Conservation (phyloP, 2,888 invertebrate genomes). For the Agrotis puta region DNA sequence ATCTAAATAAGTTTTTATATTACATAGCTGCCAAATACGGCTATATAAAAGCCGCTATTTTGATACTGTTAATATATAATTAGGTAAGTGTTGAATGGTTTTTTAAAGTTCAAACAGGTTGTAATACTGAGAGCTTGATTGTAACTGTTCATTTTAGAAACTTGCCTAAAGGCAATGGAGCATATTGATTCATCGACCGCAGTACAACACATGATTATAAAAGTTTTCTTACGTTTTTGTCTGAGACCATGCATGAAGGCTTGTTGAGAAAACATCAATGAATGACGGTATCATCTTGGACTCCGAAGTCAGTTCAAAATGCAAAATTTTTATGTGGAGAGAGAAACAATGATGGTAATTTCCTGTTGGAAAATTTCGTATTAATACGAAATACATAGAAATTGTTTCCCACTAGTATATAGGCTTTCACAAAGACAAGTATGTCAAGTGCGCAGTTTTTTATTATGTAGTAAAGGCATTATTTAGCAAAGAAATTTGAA, state of each 20-base stretch:
- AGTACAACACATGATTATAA: background rate
- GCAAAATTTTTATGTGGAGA: background rate
- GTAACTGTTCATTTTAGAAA: slow-evolving; percentile 5
- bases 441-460: background rate
- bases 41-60: background rate
- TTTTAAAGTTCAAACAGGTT: slow-evolving; percentile 36
- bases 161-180: background rate
- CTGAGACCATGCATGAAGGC: background rate
- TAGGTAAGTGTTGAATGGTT: slow-evolving; percentile 23
- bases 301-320: background rate
- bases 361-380: no score
- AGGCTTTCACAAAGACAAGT: no score
- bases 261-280: background rate
- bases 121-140: slow-evolving; percentile 7
- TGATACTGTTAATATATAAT: slow-evolving; percentile 26
- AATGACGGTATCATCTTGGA: background rate
- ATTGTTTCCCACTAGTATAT: no score
- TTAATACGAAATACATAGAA: no score
- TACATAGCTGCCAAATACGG: background rate
- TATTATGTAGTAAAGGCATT: no score
- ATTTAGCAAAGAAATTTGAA: no score
- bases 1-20: slow-evolving; percentile 2
- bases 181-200: background rate
- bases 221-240: background rate
- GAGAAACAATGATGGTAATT: background rate